Percentiles rank a stretch among this genome's conserved stretches.
These are phyloP conservation scores for Notiomystis cincta DNA, from an alignment of 2,113 vertebrate genomes.

Conservation along the genomic window DNA sequence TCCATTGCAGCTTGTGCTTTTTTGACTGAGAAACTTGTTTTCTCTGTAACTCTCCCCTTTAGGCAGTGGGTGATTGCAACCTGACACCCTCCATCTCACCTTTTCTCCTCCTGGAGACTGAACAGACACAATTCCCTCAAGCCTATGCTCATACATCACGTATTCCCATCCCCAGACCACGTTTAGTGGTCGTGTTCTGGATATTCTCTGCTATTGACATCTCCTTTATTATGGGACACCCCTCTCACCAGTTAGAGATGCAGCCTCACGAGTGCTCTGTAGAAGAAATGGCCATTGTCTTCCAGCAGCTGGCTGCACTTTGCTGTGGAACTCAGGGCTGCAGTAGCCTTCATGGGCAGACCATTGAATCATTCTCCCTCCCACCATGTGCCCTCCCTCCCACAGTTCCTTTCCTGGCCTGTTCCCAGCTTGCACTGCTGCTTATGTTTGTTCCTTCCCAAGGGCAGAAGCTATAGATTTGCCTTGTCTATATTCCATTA, in stretches of 20 bases:
- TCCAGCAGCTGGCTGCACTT: neutral
- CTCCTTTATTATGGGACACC: no score
- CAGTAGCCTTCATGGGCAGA: neutral
- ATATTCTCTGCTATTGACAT: neutral
- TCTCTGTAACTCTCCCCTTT: neutral
- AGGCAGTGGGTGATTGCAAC: neutral
- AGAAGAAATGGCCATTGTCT: neutral
- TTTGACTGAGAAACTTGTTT: neutral
- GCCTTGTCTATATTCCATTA: neutral
- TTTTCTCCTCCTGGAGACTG: neutral
- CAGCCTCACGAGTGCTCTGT: neutral
- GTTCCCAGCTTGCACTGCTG: neutral
- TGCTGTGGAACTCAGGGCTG: neutral
- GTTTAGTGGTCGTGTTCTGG: neutral
- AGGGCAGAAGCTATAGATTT: neutral
- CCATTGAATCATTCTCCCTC: neutral
- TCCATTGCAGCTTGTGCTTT: neutral
- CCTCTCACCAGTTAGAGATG: neutral
- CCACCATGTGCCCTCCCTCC: neutral
- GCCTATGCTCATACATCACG: rapidly evolving
- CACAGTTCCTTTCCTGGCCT: neutral
- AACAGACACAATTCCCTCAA: neutral
- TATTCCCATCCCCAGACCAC: neutral
- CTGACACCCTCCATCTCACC: neutral
- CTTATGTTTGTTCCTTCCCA: neutral